A percentile compares a stretch with the other conserved stretches of the same genome.
phyloP scores from a whole-genome alignment of 2,797 vertebrate species.

The Decapterus maruadsi region DNA sequence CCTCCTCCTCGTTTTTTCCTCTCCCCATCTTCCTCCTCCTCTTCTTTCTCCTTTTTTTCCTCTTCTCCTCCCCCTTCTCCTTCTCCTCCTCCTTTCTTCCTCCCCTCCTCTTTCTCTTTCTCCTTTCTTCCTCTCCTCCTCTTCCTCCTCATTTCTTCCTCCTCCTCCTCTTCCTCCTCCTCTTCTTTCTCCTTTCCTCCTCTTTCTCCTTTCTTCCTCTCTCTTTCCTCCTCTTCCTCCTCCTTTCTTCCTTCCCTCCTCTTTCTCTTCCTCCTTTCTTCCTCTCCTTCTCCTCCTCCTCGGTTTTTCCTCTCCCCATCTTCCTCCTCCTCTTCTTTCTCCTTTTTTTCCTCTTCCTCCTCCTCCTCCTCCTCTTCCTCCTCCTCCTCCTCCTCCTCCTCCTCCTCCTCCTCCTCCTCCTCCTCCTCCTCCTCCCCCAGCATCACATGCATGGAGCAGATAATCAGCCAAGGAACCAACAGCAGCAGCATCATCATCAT shows the following conservation, averaged over 20 bases:
- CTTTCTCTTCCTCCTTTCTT: too few relatives aligned
- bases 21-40: slow-evolving; percentile 27
- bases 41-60: too few relatives aligned
- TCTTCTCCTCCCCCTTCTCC: slow-evolving; percentile 6
- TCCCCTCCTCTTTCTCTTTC: slow-evolving; percentile 1
- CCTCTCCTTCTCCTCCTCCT: too few relatives aligned
- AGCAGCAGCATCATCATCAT: not conserved
- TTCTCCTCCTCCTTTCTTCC: too few relatives aligned
- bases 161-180: not conserved
- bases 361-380: too few relatives aligned
- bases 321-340: not conserved
- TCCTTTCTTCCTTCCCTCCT: slow-evolving; percentile 69
- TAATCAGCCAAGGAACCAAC: slow-evolving; percentile 7
- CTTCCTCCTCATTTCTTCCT: not conserved
- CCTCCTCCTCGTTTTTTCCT: slow-evolving; percentile 43
- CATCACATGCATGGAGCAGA: slow-evolving; percentile 52
- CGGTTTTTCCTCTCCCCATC: too few relatives aligned
- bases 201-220: too few relatives aligned
- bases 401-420: slow-evolving; percentile 32
- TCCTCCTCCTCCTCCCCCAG: slow-evolving; percentile 20
- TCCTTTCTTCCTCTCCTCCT: slow-evolving; percentile 33
- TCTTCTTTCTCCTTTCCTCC: too few relatives aligned
- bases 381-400: slow-evolving; percentile 11
- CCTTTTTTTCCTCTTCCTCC: too few relatives aligned
- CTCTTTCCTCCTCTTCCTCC: too few relatives aligned